Conservation (phyloP, 2,888 invertebrate species). For the Xiphydria camelus region DNA sequence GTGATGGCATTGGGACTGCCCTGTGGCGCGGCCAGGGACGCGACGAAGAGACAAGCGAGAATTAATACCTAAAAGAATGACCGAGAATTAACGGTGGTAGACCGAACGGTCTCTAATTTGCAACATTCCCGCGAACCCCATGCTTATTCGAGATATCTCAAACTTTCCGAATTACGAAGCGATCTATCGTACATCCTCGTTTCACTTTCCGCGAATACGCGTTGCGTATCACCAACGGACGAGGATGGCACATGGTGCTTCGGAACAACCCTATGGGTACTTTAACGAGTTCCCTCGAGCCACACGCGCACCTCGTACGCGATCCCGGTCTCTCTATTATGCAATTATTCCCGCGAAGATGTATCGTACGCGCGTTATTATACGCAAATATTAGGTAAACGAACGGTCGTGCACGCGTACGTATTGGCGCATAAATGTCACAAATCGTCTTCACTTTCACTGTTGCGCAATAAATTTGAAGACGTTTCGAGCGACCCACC, state of each 20-base stretch:
- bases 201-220: no score
- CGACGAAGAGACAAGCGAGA: constrained; percentile 33
- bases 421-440: constrained; percentile 32
- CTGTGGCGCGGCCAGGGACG: constrained; percentile 46
- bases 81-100: constrained; percentile 14
- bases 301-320: no score
- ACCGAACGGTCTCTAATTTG: not conserved
- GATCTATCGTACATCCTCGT: no score
- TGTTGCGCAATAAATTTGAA: constrained; percentile 38
- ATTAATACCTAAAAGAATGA: constrained; percentile 33
- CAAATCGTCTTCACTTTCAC: constrained; percentile 51
- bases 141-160: not conserved
- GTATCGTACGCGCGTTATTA: no score
- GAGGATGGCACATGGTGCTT: no score
- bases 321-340: no score
- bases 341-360: no score
- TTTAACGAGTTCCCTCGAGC: no score
- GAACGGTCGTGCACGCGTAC: constrained; percentile 11
- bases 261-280: no score
- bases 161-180: no score
- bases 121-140: not conserved
- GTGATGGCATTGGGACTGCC: constrained; percentile 47
- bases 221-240: no score
- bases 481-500: constrained; percentile 40
- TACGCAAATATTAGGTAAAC: no score